phyloP scores from a whole-genome alignment of 2,888 invertebrate genomes.

The Dioctria linearis region DNA sequence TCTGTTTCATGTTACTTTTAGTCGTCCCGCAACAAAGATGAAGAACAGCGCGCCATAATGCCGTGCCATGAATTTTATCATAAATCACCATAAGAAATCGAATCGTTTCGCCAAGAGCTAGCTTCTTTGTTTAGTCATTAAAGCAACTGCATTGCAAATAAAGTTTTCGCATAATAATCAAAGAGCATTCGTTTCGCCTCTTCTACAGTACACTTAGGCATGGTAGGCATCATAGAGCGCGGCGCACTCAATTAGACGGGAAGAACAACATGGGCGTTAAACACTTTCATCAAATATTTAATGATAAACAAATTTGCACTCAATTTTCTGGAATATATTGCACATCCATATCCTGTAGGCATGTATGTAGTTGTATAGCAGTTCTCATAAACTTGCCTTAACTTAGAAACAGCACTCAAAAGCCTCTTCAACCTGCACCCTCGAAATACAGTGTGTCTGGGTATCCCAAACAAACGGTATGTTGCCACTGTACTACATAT shows the following conservation, averaged over 20 bases:
- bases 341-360: neutral
- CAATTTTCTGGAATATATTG: conserved; percentile 47
- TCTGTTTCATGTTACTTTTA: conserved; percentile 22
- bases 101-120: neutral
- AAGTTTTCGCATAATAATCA: conserved; percentile 45
- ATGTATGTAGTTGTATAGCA: neutral
- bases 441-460: too few relatives aligned
- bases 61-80: neutral
- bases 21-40: neutral
- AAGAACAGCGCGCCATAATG: neutral
- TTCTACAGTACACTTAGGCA: neutral
- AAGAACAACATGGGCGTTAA: conserved; percentile 43
- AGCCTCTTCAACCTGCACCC: neutral
- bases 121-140: conserved; percentile 25
- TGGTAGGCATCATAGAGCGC: neutral
- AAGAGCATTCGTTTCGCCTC: conserved; percentile 6
- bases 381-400: conserved; percentile 28
- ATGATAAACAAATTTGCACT: conserved; percentile 48
- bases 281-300: conserved; percentile 51
- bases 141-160: conserved; percentile 35
- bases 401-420: conserved; percentile 9
- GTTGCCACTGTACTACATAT: too few relatives aligned
- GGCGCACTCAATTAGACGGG: conserved; percentile 41
- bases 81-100: conserved; percentile 48
- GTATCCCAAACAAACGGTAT: too few relatives aligned